phyloP scores from a whole-genome alignment of 2,113 vertebrate species.

The Pao palembangensis region DNA sequence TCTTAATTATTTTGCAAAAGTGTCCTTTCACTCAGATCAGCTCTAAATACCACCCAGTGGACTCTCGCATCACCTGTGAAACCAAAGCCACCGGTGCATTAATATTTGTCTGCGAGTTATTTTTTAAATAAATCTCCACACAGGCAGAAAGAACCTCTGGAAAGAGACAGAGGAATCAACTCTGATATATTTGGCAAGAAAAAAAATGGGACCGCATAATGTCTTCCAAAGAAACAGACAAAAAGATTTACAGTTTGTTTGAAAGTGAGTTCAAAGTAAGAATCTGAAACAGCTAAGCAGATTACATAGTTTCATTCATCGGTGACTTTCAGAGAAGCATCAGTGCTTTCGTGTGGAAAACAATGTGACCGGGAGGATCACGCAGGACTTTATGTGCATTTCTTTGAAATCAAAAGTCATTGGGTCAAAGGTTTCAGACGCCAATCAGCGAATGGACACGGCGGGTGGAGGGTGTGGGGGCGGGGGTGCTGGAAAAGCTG shows the following conservation, averaged over 20 bases:
- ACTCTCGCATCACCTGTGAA: conserved; percentile 6
- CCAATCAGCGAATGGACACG: conserved; percentile 32
- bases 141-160: background rate
- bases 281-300: conserved; percentile 1
- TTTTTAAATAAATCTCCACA: background rate
- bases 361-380: conserved; percentile 25
- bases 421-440: conserved; percentile 46
- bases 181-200: background rate
- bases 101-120: background rate
- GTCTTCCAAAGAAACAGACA: background rate
- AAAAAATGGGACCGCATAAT: background rate
- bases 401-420: conserved; percentile 37
- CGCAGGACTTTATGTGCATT: conserved; percentile 17
- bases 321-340: conserved; percentile 3
- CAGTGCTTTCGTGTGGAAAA: conserved; percentile 13
- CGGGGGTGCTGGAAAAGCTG: conserved; percentile 42
- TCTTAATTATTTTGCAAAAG: background rate
- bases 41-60: conserved; percentile 7
- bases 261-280: background rate
- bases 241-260: background rate
- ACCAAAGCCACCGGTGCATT: background rate
- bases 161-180: background rate
- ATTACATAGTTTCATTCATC: conserved; percentile 22
- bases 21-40: conserved; percentile 17
- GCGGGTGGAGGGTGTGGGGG: conserved; percentile 41